Conservation (phyloP, 53 echinoderm and acorn worm genomes). For the Mesocentrotus franciscanus region DNA sequence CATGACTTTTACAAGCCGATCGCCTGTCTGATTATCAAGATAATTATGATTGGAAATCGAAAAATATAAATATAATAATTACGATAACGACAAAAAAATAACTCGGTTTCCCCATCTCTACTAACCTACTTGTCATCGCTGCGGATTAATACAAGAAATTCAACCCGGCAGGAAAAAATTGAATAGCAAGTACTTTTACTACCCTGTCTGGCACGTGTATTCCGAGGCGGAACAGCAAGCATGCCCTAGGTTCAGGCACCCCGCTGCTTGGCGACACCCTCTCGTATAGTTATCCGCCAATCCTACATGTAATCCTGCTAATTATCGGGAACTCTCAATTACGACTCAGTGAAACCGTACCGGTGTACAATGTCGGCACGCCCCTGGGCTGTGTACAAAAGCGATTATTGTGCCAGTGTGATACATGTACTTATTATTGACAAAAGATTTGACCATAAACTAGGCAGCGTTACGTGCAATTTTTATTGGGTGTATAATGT, state of each 20-base stretch:
- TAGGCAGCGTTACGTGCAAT: too few species aligned
- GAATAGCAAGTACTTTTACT: background rate
- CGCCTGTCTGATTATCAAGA: too few species aligned
- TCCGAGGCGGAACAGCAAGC: background rate
- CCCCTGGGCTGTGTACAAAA: background rate
- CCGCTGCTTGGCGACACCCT: constrained; percentile 4
- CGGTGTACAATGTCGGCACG: background rate
- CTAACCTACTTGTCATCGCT: background rate
- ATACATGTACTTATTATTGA: background rate
- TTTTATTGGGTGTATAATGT: too few species aligned
- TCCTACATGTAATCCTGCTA: background rate
- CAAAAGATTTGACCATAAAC: too few species aligned
- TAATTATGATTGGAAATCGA: too few species aligned
- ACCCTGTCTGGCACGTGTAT: background rate
- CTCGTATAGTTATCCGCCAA: background rate
- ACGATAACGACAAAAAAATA: too few species aligned
- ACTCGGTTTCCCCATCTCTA: background rate
- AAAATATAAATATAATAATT: too few species aligned
- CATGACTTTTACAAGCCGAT: too few species aligned
- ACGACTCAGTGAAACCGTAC: background rate
- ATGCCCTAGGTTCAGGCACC: background rate
- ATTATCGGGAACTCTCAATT: constrained; percentile 1
- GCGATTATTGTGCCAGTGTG: background rate
- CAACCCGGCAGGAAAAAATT: background rate
- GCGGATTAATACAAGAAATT: background rate